Percentiles rank a stretch among this genome's conserved stretches.
Evolutionary conservation across 2,113 vertebrate genomes (phyloP).

Genomic region (Cariama cristata): DNA sequence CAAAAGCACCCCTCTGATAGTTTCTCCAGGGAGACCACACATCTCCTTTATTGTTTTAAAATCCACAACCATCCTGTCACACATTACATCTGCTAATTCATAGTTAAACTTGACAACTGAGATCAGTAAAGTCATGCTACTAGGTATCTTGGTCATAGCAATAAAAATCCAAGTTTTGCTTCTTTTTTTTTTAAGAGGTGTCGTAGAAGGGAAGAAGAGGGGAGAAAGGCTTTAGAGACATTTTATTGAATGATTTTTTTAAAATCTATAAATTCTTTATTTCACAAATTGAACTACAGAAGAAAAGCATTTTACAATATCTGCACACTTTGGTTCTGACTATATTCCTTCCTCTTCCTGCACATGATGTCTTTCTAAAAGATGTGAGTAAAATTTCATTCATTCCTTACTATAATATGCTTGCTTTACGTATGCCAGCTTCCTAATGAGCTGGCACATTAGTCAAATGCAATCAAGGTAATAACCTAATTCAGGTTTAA

Average conservation of each 20-base stretch:
- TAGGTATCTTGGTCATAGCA: background rate
- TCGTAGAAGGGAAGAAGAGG: background rate
- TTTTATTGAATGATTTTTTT: background rate
- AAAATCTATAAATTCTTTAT: background rate
- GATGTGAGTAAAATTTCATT: background rate
- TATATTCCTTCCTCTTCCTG: background rate
- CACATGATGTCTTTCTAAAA: background rate
- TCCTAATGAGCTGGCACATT: slow-evolving; percentile 55
- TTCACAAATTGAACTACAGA: background rate
- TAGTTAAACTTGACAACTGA: background rate
- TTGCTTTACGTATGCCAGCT: background rate
- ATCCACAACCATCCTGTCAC: background rate
- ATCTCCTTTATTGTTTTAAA: background rate
- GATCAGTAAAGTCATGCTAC: background rate
- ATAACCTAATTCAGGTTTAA: slow-evolving; percentile 55
- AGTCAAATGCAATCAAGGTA: slow-evolving; percentile 62
- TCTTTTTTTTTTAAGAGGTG: background rate
- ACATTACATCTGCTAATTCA: background rate
- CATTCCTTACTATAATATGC: background rate
- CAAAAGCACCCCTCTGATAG: background rate
- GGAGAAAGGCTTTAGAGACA: background rate
- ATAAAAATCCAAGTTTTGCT: background rate
- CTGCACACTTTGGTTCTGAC: background rate
- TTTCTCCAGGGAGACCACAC: background rate
- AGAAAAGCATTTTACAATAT: background rate